Conservation (phyloP, 1,140 invertebrate species). For the Drosophila tani region DNA sequence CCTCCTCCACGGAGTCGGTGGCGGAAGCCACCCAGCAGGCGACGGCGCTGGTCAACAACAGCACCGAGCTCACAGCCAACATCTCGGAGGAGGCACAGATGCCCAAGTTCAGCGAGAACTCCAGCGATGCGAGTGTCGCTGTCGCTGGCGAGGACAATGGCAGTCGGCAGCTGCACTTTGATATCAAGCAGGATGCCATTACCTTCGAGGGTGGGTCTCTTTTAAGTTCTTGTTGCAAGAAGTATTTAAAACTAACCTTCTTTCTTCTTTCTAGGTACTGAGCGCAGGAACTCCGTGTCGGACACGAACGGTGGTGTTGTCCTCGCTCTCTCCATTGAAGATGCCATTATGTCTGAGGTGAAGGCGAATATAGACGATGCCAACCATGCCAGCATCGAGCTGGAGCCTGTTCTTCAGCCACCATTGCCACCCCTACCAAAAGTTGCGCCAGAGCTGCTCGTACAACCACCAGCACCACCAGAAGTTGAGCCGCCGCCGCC, state of each 20-base stretch:
- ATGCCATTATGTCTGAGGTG: slow-evolving; percentile 69
- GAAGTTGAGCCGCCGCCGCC: no score
- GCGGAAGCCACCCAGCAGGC: slow-evolving; percentile 36
- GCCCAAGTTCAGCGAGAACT: slow-evolving; percentile 82
- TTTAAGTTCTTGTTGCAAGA: neutral
- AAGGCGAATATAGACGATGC: slow-evolving; percentile 62
- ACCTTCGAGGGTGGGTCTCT: slow-evolving; percentile 79
- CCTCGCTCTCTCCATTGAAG: slow-evolving; percentile 57
- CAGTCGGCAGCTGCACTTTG: slow-evolving; percentile 71
- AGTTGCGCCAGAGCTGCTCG: neutral
- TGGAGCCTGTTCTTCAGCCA: slow-evolving; percentile 1
- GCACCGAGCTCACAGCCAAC: slow-evolving; percentile 20
- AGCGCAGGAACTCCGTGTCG: slow-evolving; percentile 66
- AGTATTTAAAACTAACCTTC: neutral
- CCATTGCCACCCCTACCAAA: neutral
- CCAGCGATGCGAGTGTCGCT: slow-evolving; percentile 44
- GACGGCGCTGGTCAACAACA: slow-evolving; percentile 18
- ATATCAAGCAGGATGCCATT: slow-evolving; percentile 84
- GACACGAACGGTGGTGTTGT: slow-evolving; percentile 20
- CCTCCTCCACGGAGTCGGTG: slow-evolving; percentile 48
- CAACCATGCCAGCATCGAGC: slow-evolving; percentile 38
- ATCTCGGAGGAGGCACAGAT: slow-evolving; percentile 83
- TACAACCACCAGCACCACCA: slow-evolving; percentile 10
- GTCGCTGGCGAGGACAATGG: neutral
- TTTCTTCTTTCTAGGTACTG: slow-evolving; percentile 61